A percentile compares a stretch with the other conserved stretches of the same genome.
Evolutionary conservation across 2,797 vertebrate species (phyloP).

Genomic region (Sebastolobus altivelis): DNA sequence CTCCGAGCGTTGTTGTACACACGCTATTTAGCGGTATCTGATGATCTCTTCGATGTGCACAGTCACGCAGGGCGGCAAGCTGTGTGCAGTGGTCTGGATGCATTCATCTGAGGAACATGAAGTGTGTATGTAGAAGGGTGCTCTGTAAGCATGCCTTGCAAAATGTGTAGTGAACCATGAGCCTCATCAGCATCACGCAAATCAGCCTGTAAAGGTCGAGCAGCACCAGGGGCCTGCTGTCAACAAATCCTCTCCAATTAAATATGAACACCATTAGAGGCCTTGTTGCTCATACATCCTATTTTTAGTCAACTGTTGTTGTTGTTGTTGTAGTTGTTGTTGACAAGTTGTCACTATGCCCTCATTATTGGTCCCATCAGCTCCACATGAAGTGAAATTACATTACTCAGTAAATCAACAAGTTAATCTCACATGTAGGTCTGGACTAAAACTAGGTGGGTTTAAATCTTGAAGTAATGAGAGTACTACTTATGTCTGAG

Average conservation of each 20-base stretch:
- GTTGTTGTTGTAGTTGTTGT: slow-evolving; percentile 25
- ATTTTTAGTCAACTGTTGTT: slow-evolving; percentile 52
- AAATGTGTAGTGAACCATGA: slow-evolving; percentile 70
- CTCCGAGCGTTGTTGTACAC: slow-evolving; percentile 2
- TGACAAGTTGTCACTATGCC: slow-evolving; percentile 19
- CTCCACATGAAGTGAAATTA: slow-evolving; percentile 4
- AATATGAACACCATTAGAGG: slow-evolving; percentile 52
- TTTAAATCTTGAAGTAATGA: not conserved
- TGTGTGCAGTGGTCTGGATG: slow-evolving; percentile 61
- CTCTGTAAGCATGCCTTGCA: slow-evolving; percentile 53
- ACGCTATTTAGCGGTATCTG: slow-evolving; percentile 49
- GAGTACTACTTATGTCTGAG: not conserved
- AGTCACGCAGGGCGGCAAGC: slow-evolving; percentile 35
- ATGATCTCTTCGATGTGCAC: slow-evolving; percentile 54
- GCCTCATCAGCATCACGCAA: slow-evolving; percentile 66
- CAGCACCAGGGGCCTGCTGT: slow-evolving; percentile 72
- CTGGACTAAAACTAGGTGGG: not conserved
- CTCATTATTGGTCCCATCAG: not conserved
- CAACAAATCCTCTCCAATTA: slow-evolving; percentile 71
- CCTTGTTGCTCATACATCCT: slow-evolving; percentile 49
- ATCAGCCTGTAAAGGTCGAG: slow-evolving; percentile 73
- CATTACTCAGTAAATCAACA: not conserved
- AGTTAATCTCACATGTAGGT: not conserved
- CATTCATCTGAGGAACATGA: slow-evolving; percentile 49
- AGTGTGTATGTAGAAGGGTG: slow-evolving; percentile 35